Base-by-base conservation (phyloP, 2,888 invertebrate genomes). In the Ophioninae sp. region DNA sequence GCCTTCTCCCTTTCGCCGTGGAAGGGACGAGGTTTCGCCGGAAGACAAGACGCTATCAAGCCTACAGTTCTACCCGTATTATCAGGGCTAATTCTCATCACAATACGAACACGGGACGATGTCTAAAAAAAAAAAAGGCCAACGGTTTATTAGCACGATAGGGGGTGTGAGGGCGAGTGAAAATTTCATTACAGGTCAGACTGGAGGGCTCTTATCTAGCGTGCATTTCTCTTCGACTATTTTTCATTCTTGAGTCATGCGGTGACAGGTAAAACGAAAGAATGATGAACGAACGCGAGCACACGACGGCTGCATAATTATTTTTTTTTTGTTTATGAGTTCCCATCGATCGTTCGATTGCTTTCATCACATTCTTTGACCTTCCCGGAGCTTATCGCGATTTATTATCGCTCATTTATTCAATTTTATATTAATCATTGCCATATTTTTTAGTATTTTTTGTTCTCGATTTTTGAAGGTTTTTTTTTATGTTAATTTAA, bases 121-220 rank as follows among this genome's bases (percentile, higher is more conserved):
- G 65, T 61, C 59, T 76, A 63, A n/a, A 72, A 72, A 74, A 64
- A n/a, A n/a, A n/a, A n/a, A n/a, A n/a, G 59, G 41, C 69, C 71
- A 71, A 39, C 77, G 73, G 41, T 75, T 77, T 74, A 86, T 86
- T 83, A 83, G 56, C 75, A 81, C 76, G 82, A 84, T 86, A 84
- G 81, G 77, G 74, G 77, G 68, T 44, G 77, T 61, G 20, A 73
- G 59, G 81, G 76, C 79, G 81, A 72, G 83, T 77, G 69, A 74
- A 83, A 84, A 84, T 86, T 84, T 86, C 71, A 86, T 86, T 86
- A 84, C 79, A 59, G 77, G 56, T 76, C 51, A 79, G 51, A 56
- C 75, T 72, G 72, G 76, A 79, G 79, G 65, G 80, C 79, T 82
- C 78, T 74, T 64, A 59, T 69, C 68, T 73, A 71, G 76, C 74